These are phyloP conservation scores for Xenopus laevis DNA, from an alignment of 2,113 vertebrate species.

Conservation along the genomic window DNA sequence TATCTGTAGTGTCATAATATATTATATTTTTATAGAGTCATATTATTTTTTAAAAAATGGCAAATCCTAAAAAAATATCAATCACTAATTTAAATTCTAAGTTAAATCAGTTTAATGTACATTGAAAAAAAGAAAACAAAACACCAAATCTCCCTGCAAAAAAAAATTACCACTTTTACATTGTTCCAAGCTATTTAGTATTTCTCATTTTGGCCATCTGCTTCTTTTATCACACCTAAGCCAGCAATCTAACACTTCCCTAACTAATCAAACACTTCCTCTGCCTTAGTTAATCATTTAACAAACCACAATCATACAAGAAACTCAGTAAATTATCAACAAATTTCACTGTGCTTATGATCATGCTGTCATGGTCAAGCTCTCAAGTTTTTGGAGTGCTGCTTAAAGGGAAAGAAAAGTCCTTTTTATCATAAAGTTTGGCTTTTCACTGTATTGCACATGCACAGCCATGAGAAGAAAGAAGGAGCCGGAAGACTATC, in stretches of 20 bases:
- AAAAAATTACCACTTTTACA: neutral
- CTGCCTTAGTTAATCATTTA: neutral
- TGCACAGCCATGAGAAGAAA: no score
- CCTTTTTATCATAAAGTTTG: no score
- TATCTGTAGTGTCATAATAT: no score
- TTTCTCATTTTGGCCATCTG: neutral
- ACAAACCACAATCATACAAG: neutral
- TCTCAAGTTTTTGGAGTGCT: no score
- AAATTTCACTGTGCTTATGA: neutral
- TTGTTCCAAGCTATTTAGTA: neutral
- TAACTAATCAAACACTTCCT: neutral
- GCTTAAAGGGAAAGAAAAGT: no score
- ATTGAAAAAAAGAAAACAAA: neutral
- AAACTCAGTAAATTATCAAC: neutral
- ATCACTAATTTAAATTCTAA: neutral
- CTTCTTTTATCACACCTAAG: constrained; percentile 1
- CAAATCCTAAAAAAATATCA: no score
- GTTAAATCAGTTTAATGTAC: neutral
- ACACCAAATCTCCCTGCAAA: neutral
- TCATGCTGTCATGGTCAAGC: neutral
- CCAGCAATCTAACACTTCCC: neutral
- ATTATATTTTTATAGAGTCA: no score
- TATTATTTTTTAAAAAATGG: no score
- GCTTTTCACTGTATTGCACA: no score
- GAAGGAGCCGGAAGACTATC: no score